A percentile compares a stretch with the other conserved stretches of the same genome.
phyloP scores from a whole-genome alignment of 2,797 vertebrate genomes.

The Peromyscus nudipes region DNA sequence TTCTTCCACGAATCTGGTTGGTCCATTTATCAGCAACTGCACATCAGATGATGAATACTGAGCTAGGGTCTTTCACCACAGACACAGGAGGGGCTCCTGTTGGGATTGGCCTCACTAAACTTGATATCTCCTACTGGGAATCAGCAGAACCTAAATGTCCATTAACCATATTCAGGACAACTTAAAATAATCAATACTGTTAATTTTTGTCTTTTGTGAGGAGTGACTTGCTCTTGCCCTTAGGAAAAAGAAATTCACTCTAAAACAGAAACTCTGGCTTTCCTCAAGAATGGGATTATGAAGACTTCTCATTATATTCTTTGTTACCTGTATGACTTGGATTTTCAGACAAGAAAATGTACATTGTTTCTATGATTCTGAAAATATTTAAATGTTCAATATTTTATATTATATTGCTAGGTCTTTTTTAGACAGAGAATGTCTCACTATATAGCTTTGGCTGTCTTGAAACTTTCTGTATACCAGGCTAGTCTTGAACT shows the following conservation, averaged over 20 bases:
- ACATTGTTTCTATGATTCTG: neutral
- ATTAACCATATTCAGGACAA: neutral
- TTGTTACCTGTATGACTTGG: neutral
- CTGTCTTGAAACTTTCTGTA: neutral
- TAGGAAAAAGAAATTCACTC: neutral
- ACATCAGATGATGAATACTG: neutral
- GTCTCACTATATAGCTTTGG: neutral
- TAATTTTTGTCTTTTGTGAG: neutral
- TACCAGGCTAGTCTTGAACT: neutral
- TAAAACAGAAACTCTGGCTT: neutral
- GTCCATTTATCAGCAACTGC: neutral
- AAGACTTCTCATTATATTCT: neutral
- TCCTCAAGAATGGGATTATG: neutral
- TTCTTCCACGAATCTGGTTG: neutral
- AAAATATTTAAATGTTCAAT: neutral
- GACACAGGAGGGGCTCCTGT: neutral
- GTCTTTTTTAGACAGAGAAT: neutral
- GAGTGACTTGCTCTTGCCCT: neutral
- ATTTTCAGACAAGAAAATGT: conserved; percentile 3
- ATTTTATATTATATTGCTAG: neutral
- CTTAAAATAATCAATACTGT: neutral
- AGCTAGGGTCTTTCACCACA: neutral
- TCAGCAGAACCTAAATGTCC: neutral
- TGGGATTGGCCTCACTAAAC: neutral
- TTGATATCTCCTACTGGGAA: neutral